Evolutionary conservation across 2,113 vertebrate genomes (phyloP), one percentile per base, ranked within the genome.

Genomic region (Lampris megalopsis): DNA sequence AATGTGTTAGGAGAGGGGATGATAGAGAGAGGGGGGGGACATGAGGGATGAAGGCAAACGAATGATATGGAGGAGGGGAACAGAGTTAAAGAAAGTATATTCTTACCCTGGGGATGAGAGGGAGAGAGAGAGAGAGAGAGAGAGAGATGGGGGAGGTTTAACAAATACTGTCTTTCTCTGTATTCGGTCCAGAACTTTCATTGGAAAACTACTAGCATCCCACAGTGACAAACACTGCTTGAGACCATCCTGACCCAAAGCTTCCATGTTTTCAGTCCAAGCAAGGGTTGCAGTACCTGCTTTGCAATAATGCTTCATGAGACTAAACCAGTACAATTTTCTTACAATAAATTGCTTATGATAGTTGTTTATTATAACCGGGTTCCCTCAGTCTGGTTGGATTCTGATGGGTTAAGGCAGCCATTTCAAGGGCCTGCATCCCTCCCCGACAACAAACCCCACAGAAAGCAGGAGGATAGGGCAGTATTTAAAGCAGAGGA

Each of bases 191-290:
- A 63, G 59, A 81, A 75, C 75, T 24, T 77, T 49, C 60, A 82
- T 71, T 82, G 85, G 88, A 90, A 90, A 90, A 89, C 61, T 81
- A 85, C 83, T 10, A 77, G 77, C 75, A 86, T 68, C 82, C 67
- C 11, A 37, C 67, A 71, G 66, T 11, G 66, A 48, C 36, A 13
- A 53, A 69, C 38, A 73, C 69, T 2, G 2, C 63, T 73, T 41
- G 41, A 70, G 35, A 49, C 50, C 37, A 50, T 49, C 24, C 59
- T 60, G 45, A 43, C 60, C 61, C 65, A 62, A 68, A 11, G 11
- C 49, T 3, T 3, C 52, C 76, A 56, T 73, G 1, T 41, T 63
- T 42, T 53, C 63, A 13, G 2, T 43, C 41, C 5, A 0, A 9
- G 43, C 38, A 37, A 48, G 50, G 65, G 58, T 24, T 24, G 24